Percentiles rank a stretch among this genome's conserved stretches.
Conservation (phyloP, 2,113 vertebrate species). For the Galeopterus variegatus region DNA sequence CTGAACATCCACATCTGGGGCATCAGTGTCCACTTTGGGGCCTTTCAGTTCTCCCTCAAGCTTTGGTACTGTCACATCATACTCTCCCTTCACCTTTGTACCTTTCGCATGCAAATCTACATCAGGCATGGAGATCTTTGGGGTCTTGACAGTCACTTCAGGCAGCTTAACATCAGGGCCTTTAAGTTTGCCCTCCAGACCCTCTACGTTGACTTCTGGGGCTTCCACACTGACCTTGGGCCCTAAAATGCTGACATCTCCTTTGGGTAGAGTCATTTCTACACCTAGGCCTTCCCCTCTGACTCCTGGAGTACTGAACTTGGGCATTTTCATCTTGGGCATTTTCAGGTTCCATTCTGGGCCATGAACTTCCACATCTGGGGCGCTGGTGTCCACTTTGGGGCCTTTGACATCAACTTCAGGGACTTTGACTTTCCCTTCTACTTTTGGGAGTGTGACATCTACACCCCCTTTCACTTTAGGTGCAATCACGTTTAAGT, state of each 20-base stretch:
- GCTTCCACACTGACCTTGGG: conserved; percentile 76
- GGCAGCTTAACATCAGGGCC: conserved; percentile 81
- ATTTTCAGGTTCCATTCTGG: conserved; percentile 83
- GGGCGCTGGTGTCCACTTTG: not conserved
- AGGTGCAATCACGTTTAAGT: conserved; percentile 70
- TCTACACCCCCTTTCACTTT: conserved; percentile 77
- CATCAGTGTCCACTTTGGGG: conserved; percentile 42
- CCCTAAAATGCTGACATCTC: conserved; percentile 68
- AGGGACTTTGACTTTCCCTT: conserved; percentile 66
- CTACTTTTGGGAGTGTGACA: not conserved
- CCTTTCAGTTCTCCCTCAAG: conserved; percentile 79
- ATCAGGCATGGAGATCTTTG: conserved; percentile 80
- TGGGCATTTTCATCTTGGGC: conserved; percentile 83
- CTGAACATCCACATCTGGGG: conserved; percentile 77
- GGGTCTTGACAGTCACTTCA: conserved; percentile 75
- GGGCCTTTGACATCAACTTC: conserved; percentile 80
- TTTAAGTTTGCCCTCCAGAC: conserved; percentile 75
- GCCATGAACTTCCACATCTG: conserved; percentile 68
- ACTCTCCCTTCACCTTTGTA: conserved; percentile 73
- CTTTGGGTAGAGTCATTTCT: conserved; percentile 68
- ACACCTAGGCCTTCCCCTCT: conserved; percentile 75
- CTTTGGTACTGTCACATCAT: conserved; percentile 74
- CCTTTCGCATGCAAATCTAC: conserved; percentile 81
- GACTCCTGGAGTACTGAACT: conserved; percentile 68
- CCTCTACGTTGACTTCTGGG: conserved; percentile 75